Conservation (phyloP, 1,140 invertebrate genomes). For the Brachionus asplanchnoidis region DNA sequence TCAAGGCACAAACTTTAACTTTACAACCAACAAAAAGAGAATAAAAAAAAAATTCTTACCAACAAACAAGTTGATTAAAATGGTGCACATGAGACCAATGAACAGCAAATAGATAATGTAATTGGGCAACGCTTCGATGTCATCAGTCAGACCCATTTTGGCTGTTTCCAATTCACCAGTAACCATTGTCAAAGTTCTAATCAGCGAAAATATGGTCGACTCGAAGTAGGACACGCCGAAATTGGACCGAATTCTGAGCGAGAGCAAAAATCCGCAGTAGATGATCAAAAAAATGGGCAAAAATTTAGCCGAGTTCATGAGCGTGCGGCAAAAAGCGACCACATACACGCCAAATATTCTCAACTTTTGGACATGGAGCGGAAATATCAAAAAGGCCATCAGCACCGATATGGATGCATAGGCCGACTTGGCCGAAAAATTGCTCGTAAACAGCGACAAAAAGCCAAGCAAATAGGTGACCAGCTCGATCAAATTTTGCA, state of each 20-base stretch:
- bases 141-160: slow-evolving; percentile 19
- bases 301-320: slow-evolving; percentile 39
- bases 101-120: slow-evolving; percentile 40
- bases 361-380: slow-evolving; percentile 33
- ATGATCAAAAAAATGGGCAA: slow-evolving; percentile 32
- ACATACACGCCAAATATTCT: slow-evolving; percentile 38
- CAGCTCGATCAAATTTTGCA: slow-evolving; percentile 35
- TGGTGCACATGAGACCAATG: slow-evolving; percentile 40
- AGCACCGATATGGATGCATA: slow-evolving; percentile 17
- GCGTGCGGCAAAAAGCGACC: slow-evolving; percentile 35
- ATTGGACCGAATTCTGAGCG: slow-evolving; percentile 28
- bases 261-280: slow-evolving; percentile 28
- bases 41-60: slow-evolving; percentile 15
- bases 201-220: neutral
- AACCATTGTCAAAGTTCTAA: slow-evolving; percentile 28
- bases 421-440: slow-evolving; percentile 10
- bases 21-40: no score
- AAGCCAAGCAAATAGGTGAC: neutral
- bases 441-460: neutral
- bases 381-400: slow-evolving; percentile 29
- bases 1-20: no score
- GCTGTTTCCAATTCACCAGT: slow-evolving; percentile 36
- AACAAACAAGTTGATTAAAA: slow-evolving; percentile 37
- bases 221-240: slow-evolving; percentile 28
- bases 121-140: neutral